Evolutionary conservation across 2,797 vertebrate species (phyloP), one percentile per base, ranked within the genome.

Genomic region (Gambusia yucatana): DNA sequence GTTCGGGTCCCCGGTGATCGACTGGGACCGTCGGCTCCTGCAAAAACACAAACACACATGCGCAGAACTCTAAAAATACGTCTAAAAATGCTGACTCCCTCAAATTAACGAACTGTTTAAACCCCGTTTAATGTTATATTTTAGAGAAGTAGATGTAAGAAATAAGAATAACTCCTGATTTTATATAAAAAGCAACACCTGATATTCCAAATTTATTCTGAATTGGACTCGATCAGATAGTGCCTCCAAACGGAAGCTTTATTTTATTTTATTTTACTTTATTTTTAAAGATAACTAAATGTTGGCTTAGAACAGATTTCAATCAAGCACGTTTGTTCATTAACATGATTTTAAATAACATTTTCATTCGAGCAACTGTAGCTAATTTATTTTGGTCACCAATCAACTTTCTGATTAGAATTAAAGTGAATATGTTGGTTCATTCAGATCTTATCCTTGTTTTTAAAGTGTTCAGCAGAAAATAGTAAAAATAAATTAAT

Each of bases 1-100:
- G n/a, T 67, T 81, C 80, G 47, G 77, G 6, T 75, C 77, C 86
- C 88, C 83, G 85, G 81, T 30, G 78, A 5, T 72, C 65, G 46
- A 3, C 77, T 43, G 50, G 67, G 73, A 30, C 73, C 39, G 10
- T 28, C 14, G 16, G 73, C 67, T 72, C 46, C 74, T 76, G 59
- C 73, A 44, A 30, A 41, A 46, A 39, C 33, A 2, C 63, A 41
- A 39, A 43, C 67, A 8, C 22, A 44, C 67, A 46, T 8, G 67
- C 25, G 13, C 67, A 44, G 28, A 69, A 46, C 25, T 70, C 3
- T 17, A 3, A 46, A 6, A 17, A 20, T 25, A 4, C 39, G 41
- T 13, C 39, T 33, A 33, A 55, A 2, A 69, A n/a, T 10, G 20
- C 22, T 6, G 20, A 16, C 25, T n/a, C 9, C 39, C 39, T 13